phyloP scores from a whole-genome alignment of 2,797 vertebrate species.

The Rallus crepitans region DNA sequence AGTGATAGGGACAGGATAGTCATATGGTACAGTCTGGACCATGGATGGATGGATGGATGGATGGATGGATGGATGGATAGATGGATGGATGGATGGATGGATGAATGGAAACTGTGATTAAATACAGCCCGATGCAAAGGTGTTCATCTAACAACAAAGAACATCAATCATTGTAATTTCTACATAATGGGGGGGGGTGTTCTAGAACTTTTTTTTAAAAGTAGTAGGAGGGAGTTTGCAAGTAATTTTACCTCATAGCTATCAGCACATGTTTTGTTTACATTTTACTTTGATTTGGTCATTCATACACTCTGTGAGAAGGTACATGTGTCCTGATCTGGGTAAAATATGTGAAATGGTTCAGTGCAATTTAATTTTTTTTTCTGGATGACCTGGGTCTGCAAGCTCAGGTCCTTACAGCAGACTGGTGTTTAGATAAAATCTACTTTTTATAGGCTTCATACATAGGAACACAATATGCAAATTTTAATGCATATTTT shows the following conservation, averaged over 20 bases:
- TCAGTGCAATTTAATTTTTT: background rate
- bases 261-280: background rate
- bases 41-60: background rate
- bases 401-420: background rate
- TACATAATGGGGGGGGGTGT: background rate
- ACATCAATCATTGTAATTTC: background rate
- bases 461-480: background rate
- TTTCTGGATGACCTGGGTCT: background rate
- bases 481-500: background rate
- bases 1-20: background rate
- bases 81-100: too few relatives aligned
- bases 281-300: background rate
- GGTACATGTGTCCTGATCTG: background rate
- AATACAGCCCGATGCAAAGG: background rate
- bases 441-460: background rate
- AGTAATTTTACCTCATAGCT: background rate
- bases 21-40: accelerated
- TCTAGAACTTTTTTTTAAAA: background rate
- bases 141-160: background rate
- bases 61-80: too few relatives aligned
- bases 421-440: background rate
- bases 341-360: background rate
- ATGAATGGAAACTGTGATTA: background rate
- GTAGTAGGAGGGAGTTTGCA: background rate
- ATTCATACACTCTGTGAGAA: background rate